Evolutionary conservation across 2,888 invertebrate genomes (phyloP).

Genomic region (Caenorhabditis afra): DNA sequence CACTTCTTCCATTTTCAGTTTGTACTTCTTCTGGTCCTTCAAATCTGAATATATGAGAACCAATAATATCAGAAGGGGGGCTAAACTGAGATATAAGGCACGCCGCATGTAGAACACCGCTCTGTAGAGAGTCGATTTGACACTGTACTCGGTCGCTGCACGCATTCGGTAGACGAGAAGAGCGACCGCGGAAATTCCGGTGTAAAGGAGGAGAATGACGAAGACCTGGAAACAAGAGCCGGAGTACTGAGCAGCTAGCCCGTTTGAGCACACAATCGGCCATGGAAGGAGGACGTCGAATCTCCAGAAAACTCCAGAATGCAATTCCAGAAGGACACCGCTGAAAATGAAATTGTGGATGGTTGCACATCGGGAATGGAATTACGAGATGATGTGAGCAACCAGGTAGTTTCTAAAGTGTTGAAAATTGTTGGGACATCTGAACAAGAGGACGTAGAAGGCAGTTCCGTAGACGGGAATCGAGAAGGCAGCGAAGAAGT

Average conservation of each 20-base stretch:
- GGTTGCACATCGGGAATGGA: not conserved
- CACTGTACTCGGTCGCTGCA: not conserved
- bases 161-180: not conserved
- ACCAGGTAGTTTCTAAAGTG: not conserved
- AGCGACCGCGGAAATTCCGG: not conserved
- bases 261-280: not conserved
- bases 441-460: not conserved
- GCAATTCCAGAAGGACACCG: not conserved
- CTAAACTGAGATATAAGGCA: not conserved
- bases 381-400: not conserved
- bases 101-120: not conserved
- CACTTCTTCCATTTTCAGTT: not conserved
- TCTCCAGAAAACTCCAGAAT: not conserved
- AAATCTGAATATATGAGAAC: not conserved
- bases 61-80: not conserved
- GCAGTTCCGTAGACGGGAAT: not conserved
- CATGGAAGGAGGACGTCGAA: not conserved
- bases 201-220: not conserved
- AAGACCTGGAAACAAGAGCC: not conserved
- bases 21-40: not conserved
- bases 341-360: not conserved
- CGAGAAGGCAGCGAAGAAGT: not conserved
- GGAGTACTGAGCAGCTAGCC: not conserved
- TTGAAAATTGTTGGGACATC: not conserved
- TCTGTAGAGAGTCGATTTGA: not conserved